Base-by-base conservation (phyloP, 2,888 invertebrate species). In the Fabriciana adippe region DNA sequence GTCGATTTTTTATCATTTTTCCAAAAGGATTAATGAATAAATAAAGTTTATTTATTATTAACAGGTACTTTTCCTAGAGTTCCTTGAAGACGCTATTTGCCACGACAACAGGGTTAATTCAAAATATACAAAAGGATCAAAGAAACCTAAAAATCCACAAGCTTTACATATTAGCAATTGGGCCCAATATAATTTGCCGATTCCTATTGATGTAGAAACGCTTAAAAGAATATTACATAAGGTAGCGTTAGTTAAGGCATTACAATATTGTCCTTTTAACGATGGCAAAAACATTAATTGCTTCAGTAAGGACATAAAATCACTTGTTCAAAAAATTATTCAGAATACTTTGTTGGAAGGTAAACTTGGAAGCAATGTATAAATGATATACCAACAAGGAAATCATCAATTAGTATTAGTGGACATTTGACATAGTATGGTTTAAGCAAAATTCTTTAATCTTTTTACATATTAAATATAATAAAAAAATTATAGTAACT, bases 261-360 rank as follows among this genome's bases (percentile, higher is more conserved):
- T 70, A 8, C 55, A 72, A 11, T 77, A 77, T 53, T 84, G 82
- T 63, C 83, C 82, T 0, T 76, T 75, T 55, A 65, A 55, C 15
- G 35, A 50, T 31, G 18, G 55, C 21, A n/a, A 51, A 2, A 21
- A 21, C 3, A 21, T 11, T 13, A 18, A 18, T 18, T 68, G 72
- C 45, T 4, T 45, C 1, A n/a, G 15, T 6, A 21, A 15, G 47
- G 31, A 57, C 0, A n/a, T 51, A 45, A 53, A 53, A 3, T 18
- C 57, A 14, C n/a, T 65, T 59, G 8, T 65, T 26, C 5, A 48
- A 1, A 21, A 64, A 51, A 64, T 64, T 21, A n/a, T 64, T 15
- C 16, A 16, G 11, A 16, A 57, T 18, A 21, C 56, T n/a, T 14
- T 50, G 48, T n/a, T 31, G 13, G 48, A 48, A 48, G 47, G 2